A percentile compares a stretch with the other conserved stretches of the same genome.
Conservation (phyloP, 2,797 vertebrate species). For the Bradypodion ventrale region DNA sequence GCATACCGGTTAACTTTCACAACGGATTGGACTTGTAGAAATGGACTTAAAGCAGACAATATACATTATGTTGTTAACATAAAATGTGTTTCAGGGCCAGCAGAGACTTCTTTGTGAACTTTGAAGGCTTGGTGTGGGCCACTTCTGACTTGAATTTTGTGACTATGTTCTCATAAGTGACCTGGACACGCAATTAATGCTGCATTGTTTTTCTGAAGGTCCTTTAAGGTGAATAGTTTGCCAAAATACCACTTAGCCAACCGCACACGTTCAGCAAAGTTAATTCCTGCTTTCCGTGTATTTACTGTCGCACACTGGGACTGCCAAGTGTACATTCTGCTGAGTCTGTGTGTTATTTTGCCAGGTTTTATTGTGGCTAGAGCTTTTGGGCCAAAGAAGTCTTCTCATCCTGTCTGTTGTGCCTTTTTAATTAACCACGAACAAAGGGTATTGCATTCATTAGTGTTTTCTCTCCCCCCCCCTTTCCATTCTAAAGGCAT, state of each 20-base stretch:
- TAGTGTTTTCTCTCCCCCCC: fast-evolving
- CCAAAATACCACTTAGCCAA: background rate
- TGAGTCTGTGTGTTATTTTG: conserved; percentile 22
- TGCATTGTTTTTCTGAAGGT: background rate
- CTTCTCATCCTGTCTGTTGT: background rate
- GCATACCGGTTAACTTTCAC: no score
- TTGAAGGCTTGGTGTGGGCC: background rate
- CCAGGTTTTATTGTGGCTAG: background rate
- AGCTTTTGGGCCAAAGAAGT: background rate
- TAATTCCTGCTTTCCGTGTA: fast-evolving
- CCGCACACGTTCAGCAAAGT: fast-evolving
- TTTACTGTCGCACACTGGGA: fast-evolving
- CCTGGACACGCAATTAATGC: fast-evolving
- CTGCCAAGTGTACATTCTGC: fast-evolving
- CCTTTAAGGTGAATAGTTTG: background rate
- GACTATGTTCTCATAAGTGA: background rate
- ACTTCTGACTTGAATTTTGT: conserved; percentile 1
- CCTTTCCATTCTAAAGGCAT: fast-evolving
- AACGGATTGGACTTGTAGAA: no score
- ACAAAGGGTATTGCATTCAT: fast-evolving
- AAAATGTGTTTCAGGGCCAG: conserved; percentile 31
- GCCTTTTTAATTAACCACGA: background rate
- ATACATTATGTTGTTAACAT: background rate
- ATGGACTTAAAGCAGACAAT: no score
- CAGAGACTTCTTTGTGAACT: background rate